Conservation (phyloP, 2,888 invertebrate genomes). For the Pyrocoelia pectoralis region DNA sequence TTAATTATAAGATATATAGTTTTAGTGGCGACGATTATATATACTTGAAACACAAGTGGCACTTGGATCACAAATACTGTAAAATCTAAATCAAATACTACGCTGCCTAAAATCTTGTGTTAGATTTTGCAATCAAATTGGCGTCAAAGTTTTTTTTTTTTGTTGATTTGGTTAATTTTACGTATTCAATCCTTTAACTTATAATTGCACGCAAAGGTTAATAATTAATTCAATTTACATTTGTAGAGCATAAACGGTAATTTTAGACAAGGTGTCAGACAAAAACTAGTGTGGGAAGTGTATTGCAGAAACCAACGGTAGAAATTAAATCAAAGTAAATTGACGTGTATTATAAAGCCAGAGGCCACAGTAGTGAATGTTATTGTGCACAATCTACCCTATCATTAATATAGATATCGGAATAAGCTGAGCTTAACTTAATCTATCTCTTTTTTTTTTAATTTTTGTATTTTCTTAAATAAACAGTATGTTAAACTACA, state of each 20-base stretch:
- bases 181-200: slow-evolving; percentile 30
- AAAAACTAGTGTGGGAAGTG: too few species aligned
- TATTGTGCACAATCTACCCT: slow-evolving; percentile 55
- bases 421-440: slow-evolving; percentile 56
- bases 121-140: slow-evolving; percentile 43
- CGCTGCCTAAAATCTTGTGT: slow-evolving; percentile 37
- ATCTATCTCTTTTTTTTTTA: slow-evolving; percentile 47
- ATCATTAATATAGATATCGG: slow-evolving; percentile 61
- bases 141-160: slow-evolving; percentile 42
- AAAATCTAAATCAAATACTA: slow-evolving; percentile 67
- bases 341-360: slow-evolving; percentile 29
- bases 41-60: slow-evolving; percentile 78
- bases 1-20: slow-evolving; percentile 58
- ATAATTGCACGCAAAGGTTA: slow-evolving; percentile 25
- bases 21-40: slow-evolving; percentile 57
- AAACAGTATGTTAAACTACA: slow-evolving; percentile 55
- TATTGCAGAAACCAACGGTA: neutral
- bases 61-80: slow-evolving; percentile 82
- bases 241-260: too few species aligned
- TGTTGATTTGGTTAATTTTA: slow-evolving; percentile 35
- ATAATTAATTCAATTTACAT: too few species aligned
- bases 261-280: slow-evolving; percentile 14
- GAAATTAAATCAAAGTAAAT: neutral
- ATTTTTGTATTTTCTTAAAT: slow-evolving; percentile 50
- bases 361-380: slow-evolving; percentile 47